Conservation (phyloP, 2,113 vertebrate species). For the Felis chaus region DNA sequence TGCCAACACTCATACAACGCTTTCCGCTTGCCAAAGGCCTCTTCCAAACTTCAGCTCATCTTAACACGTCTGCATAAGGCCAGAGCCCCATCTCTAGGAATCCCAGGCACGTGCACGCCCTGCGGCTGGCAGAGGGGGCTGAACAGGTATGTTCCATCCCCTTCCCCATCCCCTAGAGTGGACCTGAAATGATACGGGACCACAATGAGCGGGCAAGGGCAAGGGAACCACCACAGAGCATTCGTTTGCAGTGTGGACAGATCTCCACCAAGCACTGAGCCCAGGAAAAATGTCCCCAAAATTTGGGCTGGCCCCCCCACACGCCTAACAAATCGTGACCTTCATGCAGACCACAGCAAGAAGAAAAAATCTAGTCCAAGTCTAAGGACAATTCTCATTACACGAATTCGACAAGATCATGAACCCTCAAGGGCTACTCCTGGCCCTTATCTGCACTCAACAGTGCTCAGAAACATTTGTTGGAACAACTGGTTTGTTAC, state of each 20-base stretch:
- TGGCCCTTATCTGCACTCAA: neutral
- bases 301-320: neutral
- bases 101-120: too few relatives aligned
- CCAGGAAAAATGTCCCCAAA: neutral
- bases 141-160: rapidly evolving
- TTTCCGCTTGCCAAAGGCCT: constrained; percentile 9
- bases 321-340: neutral
- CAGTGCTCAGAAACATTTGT: neutral
- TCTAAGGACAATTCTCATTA: neutral
- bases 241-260: neutral
- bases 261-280: neutral
- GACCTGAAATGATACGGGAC: neutral
- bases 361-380: neutral
- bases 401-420: neutral
- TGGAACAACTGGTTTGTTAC: constrained; percentile 11
- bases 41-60: neutral
- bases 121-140: rapidly evolving
- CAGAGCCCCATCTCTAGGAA: neutral
- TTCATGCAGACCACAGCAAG: neutral
- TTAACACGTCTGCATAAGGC: neutral
- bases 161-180: too few relatives aligned
- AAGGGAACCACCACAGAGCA: neutral
- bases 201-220: neutral
- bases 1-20: neutral
- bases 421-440: neutral